Conservation (phyloP, 2,797 vertebrate species). For the Anguilla anguilla region DNA sequence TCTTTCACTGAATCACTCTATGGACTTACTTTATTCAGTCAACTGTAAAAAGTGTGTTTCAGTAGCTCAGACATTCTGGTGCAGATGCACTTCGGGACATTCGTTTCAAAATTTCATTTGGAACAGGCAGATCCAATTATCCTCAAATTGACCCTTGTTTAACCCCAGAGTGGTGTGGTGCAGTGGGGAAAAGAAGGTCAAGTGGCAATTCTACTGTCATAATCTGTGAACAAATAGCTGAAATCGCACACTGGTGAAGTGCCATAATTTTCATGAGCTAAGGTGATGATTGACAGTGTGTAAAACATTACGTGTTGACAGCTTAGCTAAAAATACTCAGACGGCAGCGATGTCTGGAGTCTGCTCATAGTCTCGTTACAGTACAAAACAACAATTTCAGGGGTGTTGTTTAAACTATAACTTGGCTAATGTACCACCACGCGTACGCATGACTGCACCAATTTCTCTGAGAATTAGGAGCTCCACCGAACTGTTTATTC, state of each 20-base stretch:
- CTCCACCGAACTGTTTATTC: not conserved
- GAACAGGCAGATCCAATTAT: not conserved
- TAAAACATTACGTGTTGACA: not conserved
- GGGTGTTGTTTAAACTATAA: not conserved
- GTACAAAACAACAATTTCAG: not conserved
- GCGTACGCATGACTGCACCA: not conserved
- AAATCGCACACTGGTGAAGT: not conserved
- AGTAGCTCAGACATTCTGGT: not conserved
- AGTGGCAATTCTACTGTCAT: not conserved
- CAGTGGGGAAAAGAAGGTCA: not conserved
- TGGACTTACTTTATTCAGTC: slow-evolving; percentile 13
- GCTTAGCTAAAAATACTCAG: not conserved
- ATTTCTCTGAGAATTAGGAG: not conserved
- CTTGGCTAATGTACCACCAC: not conserved
- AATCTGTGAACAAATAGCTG: not conserved
- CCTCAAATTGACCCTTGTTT: not conserved
- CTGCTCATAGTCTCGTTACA: not conserved
- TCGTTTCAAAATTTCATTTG: not conserved
- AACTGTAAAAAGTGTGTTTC: not conserved
- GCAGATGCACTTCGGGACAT: not conserved
- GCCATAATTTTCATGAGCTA: not conserved
- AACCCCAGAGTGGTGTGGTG: not conserved
- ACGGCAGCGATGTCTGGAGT: not conserved
- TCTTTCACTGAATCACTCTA: not conserved
- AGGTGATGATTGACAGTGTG: not conserved